Base-by-base conservation (phyloP, 2,888 invertebrate species). In the Lasioglossum calceatum region DNA sequence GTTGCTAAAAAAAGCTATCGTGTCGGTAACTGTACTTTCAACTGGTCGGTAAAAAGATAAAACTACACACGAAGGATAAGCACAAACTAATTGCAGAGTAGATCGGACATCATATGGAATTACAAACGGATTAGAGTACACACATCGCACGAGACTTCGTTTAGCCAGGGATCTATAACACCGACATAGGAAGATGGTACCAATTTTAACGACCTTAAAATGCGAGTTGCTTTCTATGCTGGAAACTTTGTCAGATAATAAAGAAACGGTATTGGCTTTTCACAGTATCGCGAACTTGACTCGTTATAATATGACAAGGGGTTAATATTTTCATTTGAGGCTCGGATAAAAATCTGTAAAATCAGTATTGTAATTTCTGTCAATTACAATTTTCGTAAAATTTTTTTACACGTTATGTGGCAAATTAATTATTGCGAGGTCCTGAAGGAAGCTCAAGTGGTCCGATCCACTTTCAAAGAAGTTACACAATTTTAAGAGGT, bases 1-100 rank as follows among this genome's bases (percentile, higher is more conserved):
- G 3, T 77, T 64, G 32, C 23, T 73, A 10, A 10, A 64, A 36
- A n/a, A 36, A 36, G 70, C 2, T 50, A 19, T 50, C 44, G 32
- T 19, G 77, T 84, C 84, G 85, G 77, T 86, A 86, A 86, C 47
- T 61, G 39, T 42, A 73, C 42, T 2, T 77, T 47, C 47, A 50
- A 54, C 16, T 16, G 23, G 79, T 77, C 84, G 85, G 36, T 84
- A 77, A 71, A 64, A 23, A 39, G 10, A 64, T n/a, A 23, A 64
- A 32, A n/a, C 47, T 7, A 67, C 3, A 36, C 8, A 7, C 8
- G 19, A 36, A 32, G 8, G 32, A 32, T 23, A 67, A 36, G 36
- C 67, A 67, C 32, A 67, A 67, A 67, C 36, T 19, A 67, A 36
- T 67, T 67, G 8, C 67, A 36, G 3, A 32, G 36, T 36, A 67